Evolutionary conservation across 2,888 invertebrate genomes (phyloP).

Genomic region (Trissonchulus sp.): DNA sequence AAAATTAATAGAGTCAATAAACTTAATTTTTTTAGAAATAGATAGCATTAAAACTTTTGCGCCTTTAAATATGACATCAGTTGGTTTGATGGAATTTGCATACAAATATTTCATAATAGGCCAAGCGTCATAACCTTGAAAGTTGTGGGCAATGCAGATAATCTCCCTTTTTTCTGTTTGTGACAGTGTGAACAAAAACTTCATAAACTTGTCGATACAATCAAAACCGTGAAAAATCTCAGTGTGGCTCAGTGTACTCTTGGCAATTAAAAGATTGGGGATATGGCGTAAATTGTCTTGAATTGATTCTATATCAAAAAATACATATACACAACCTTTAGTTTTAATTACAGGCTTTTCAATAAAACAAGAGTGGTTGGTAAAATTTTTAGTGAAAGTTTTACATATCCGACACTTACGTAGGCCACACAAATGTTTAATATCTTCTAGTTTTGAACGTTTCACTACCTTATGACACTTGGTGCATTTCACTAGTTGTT

Average conservation of each 20-base stretch:
- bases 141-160: constrained; percentile 15
- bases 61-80: constrained; percentile 9
- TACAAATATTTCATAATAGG: constrained; percentile 17
- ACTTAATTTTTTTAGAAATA: background rate
- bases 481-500: background rate
- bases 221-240: too few relatives aligned
- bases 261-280: constrained; percentile 13
- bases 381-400: background rate
- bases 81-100: constrained; percentile 4
- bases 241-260: background rate
- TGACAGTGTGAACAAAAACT: background rate
- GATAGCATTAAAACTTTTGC: background rate
- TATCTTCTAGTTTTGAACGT: background rate
- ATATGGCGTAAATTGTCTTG: constrained; percentile 1
- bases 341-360: background rate
- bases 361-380: background rate
- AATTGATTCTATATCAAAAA: background rate
- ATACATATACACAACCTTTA: background rate
- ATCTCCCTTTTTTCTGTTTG: background rate
- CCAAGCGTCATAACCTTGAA: constrained; percentile 16
- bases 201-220: constrained; percentile 21
- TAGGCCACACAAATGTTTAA: background rate
- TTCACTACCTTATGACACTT: background rate
- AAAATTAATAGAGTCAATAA: constrained; percentile 21
- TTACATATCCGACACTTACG: background rate